Conservation (phyloP, 2,888 invertebrate genomes). For the Brenthis ino region DNA sequence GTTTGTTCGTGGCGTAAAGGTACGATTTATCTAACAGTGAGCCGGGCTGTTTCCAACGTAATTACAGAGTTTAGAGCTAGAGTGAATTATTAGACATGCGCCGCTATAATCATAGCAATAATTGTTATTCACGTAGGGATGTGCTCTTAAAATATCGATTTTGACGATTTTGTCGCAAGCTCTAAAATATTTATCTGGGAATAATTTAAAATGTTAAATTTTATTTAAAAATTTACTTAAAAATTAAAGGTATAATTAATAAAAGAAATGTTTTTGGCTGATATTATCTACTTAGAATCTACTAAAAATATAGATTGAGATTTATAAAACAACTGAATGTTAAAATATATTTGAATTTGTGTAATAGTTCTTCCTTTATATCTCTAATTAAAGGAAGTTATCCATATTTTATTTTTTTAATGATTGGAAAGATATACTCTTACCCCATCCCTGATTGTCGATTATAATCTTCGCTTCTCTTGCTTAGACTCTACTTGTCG, state of each 20-base stretch:
- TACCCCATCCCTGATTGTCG: not conserved
- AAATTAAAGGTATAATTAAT: too few relatives aligned
- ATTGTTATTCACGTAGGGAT: conserved; percentile 66
- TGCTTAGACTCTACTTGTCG: conserved; percentile 46
- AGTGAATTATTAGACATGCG: conserved; percentile 79
- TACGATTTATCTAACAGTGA: conserved; percentile 76
- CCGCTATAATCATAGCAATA: conserved; percentile 73
- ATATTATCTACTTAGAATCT: too few relatives aligned
- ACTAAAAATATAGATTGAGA: too few relatives aligned
- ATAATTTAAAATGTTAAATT: too few relatives aligned
- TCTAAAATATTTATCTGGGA: not conserved
- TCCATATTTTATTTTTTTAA: too few relatives aligned
- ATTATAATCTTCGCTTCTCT: not conserved
- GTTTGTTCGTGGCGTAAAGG: conserved; percentile 46
- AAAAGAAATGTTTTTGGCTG: too few relatives aligned
- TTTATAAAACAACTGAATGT: too few relatives aligned
- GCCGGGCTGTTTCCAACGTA: conserved; percentile 75
- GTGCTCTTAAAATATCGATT: conserved; percentile 44
- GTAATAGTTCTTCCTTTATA: too few relatives aligned
- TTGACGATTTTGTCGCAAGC: not conserved
- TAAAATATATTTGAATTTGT: too few relatives aligned
- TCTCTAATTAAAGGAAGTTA: too few relatives aligned
- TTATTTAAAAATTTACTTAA: too few relatives aligned
- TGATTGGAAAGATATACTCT: too few relatives aligned
- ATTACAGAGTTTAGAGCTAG: conserved; percentile 78